Evolutionary conservation across 2,888 invertebrate species (phyloP).

Genomic region (Seira musarum): DNA sequence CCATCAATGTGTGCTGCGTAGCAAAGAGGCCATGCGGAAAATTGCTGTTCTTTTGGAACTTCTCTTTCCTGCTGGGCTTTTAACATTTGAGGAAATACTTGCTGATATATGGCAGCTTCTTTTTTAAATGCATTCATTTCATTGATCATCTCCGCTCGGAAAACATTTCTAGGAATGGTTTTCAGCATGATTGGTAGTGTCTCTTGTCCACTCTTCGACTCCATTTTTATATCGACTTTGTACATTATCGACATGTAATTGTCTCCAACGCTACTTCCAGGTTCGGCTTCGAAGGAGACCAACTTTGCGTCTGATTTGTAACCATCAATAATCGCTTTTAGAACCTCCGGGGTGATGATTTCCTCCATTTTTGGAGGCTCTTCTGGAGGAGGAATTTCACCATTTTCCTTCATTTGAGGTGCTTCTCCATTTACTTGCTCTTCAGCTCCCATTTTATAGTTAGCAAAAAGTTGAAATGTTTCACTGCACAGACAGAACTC

Average conservation of each 20-base stretch:
- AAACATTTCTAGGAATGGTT: slow-evolving; percentile 58
- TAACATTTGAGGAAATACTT: slow-evolving; percentile 46
- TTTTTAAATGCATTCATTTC: slow-evolving; percentile 63
- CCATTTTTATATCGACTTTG: slow-evolving; percentile 54
- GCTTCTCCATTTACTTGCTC: background rate
- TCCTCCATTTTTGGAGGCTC: slow-evolving; percentile 65
- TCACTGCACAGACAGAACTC: background rate
- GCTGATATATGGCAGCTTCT: slow-evolving; percentile 55
- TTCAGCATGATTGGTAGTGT: slow-evolving; percentile 62
- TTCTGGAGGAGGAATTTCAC: slow-evolving; percentile 47
- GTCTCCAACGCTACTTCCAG: slow-evolving; percentile 64
- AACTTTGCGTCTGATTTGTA: slow-evolving; percentile 57
- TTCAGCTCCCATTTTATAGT: background rate
- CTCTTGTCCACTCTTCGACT: slow-evolving; percentile 32
- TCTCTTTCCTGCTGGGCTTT: slow-evolving; percentile 54
- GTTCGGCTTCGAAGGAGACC: slow-evolving; percentile 45
- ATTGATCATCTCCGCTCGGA: slow-evolving; percentile 61
- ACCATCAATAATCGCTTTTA: slow-evolving; percentile 57
- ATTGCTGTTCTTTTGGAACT: slow-evolving; percentile 40
- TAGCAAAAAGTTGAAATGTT: background rate
- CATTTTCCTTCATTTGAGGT: background rate
- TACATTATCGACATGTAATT: slow-evolving; percentile 69
- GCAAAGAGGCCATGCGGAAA: slow-evolving; percentile 56
- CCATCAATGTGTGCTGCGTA: slow-evolving; percentile 58
- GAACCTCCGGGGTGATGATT: slow-evolving; percentile 63